Conservation (phyloP, 2,797 vertebrate species). For the Ctenopoma multispine region DNA sequence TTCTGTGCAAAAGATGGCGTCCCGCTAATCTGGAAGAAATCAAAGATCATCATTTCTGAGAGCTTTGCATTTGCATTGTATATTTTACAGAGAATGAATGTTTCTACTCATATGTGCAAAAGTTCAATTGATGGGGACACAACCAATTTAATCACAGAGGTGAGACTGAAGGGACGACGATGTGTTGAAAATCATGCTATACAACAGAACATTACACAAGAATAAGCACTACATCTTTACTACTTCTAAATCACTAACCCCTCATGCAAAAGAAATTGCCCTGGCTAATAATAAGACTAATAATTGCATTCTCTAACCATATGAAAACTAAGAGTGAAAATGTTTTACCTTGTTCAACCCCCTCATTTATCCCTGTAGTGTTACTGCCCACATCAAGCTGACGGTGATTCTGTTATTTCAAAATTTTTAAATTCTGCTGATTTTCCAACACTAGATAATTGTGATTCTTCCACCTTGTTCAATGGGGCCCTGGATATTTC, state of each 20-base stretch:
- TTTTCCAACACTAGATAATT: constrained; percentile 69
- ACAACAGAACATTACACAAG: constrained; percentile 11
- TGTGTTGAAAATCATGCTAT: constrained; percentile 56
- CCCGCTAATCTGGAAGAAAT: constrained; percentile 81
- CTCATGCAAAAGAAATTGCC: constrained; percentile 61
- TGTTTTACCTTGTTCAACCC: constrained; percentile 32
- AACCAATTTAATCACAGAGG: constrained; percentile 44
- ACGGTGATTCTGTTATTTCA: constrained; percentile 63
- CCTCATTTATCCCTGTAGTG: constrained; percentile 28
- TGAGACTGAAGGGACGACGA: constrained; percentile 45
- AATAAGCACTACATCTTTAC: no score
- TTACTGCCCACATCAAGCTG: constrained; percentile 50
- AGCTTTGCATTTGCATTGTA: constrained; percentile 60
- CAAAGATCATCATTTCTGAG: constrained; percentile 83
- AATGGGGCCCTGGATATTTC: constrained; percentile 49
- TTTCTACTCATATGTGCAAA: constrained; percentile 61
- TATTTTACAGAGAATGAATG: constrained; percentile 48
- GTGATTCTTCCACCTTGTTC: constrained; percentile 63
- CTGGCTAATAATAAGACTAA: constrained; percentile 61
- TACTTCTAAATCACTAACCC: constrained; percentile 51
- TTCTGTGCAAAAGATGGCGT: constrained; percentile 73
- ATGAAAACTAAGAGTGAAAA: constrained; percentile 48
- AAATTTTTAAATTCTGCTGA: constrained; percentile 65
- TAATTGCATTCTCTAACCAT: constrained; percentile 44
- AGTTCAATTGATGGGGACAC: constrained; percentile 66